A percentile compares a stretch with the other conserved stretches of the same genome.
Evolutionary conservation across 2,113 vertebrate species (phyloP).

Genomic region (Aepyceros melampus): DNA sequence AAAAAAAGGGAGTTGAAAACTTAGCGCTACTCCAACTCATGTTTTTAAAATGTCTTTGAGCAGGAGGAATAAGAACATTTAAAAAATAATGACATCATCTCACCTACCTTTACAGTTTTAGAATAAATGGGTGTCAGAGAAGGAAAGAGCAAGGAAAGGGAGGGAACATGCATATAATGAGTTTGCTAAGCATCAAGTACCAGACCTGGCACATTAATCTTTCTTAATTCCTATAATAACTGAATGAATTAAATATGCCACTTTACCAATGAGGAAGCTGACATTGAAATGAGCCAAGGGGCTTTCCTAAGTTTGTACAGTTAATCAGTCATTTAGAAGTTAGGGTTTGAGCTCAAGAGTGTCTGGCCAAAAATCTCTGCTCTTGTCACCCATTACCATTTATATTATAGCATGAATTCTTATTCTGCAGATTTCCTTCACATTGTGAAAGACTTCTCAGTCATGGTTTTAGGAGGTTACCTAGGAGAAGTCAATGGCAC

Average conservation of each 20-base stretch:
- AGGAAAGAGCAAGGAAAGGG: background rate
- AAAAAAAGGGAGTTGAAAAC: conserved; percentile 1
- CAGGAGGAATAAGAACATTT: conserved; percentile 10
- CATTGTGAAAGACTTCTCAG: background rate
- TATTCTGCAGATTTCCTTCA: background rate
- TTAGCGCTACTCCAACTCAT: conserved; percentile 48
- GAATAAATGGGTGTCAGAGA: background rate
- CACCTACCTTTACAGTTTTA: conserved; percentile 21
- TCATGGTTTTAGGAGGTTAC: background rate
- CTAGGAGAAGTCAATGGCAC: background rate
- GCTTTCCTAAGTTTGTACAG: background rate
- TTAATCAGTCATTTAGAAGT: background rate
- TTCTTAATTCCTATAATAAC: background rate
- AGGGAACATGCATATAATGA: background rate
- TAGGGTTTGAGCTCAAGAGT: background rate
- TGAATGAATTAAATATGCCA: background rate
- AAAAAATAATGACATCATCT: conserved; percentile 30
- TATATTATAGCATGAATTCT: background rate
- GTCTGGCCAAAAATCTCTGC: background rate
- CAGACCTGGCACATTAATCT: background rate
- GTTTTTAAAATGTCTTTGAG: conserved; percentile 34
- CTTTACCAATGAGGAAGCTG: background rate
- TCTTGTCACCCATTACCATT: background rate
- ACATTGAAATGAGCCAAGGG: background rate
- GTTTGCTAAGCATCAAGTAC: background rate